A percentile compares a stretch with the other conserved stretches of the same genome.
These are phyloP conservation scores for Eupithecia abbreviata DNA, from an alignment of 2,888 invertebrate species.

Conservation along the genomic window DNA sequence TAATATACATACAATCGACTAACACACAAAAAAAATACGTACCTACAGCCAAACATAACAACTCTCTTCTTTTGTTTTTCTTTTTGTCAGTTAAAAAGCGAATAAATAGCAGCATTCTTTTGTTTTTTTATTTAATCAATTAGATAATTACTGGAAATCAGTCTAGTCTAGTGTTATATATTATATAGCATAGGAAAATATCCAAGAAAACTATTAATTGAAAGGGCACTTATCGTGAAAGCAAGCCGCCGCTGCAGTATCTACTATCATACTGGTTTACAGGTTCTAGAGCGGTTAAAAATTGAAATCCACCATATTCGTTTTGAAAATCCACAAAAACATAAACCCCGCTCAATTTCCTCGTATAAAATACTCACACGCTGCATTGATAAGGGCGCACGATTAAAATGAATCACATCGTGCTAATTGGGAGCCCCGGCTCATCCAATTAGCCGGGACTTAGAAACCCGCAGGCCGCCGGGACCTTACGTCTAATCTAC, in stretches of 20 bases:
- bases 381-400: slow-evolving; percentile 75
- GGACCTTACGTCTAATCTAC: slow-evolving; percentile 65
- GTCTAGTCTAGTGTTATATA: neutral
- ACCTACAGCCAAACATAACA: too few species aligned
- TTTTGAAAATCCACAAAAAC: neutral
- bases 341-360: slow-evolving; percentile 19
- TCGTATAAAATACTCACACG: slow-evolving; percentile 29
- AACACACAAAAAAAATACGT: too few species aligned
- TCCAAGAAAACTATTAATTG: neutral
- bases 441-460: slow-evolving; percentile 83
- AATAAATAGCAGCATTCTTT: too few species aligned
- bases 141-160: neutral
- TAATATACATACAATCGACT: too few species aligned
- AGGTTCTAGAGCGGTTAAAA: neutral
- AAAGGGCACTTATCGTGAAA: neutral
- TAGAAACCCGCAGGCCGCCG: slow-evolving; percentile 74
- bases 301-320: neutral
- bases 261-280: neutral
- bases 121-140: too few species aligned
- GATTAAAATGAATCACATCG: slow-evolving; percentile 82
- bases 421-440: slow-evolving; percentile 76
- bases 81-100: too few species aligned
- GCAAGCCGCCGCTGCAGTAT: neutral
- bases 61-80: too few species aligned
- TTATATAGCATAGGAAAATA: neutral